Percentiles rank a stretch among this genome's conserved stretches.
Conservation (phyloP, 2,888 invertebrate genomes). For the Ashinkailepas kermadecensis region DNA sequence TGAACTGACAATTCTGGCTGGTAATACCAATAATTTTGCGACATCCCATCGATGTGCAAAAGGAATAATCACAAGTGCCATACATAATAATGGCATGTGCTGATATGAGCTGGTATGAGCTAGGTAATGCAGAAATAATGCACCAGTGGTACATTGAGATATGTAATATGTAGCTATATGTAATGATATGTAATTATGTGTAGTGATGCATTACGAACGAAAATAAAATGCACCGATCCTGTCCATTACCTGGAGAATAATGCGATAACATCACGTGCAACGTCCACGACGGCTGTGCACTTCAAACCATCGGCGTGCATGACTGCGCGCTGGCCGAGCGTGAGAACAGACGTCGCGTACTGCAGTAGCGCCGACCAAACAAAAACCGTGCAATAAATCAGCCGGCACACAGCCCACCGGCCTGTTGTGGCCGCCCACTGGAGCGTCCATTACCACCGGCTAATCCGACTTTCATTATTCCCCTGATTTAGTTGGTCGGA, state of each 20-base stretch:
- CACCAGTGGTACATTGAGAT: too few species aligned
- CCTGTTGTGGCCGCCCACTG: not conserved
- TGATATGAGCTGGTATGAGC: too few species aligned
- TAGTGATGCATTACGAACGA: not conserved
- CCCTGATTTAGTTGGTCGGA: not conserved
- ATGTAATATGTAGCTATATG: not conserved
- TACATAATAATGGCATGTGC: too few species aligned
- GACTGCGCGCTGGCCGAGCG: not conserved
- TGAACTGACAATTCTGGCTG: too few species aligned
- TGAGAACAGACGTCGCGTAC: not conserved
- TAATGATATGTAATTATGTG: not conserved
- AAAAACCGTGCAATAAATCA: conserved; percentile 1
- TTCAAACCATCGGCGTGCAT: not conserved
- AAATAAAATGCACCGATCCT: too few species aligned
- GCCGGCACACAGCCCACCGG: not conserved
- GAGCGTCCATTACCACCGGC: not conserved
- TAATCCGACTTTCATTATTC: conserved; percentile 10
- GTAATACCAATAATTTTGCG: too few species aligned
- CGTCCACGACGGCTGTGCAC: not conserved
- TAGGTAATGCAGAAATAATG: too few species aligned
- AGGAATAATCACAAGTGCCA: too few species aligned
- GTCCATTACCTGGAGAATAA: not conserved
- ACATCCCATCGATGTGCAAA: too few species aligned
- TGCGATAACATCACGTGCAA: not conserved
- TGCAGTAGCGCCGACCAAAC: not conserved